Conservation (phyloP, 2,797 vertebrate species). For the Vultur gryphus region DNA sequence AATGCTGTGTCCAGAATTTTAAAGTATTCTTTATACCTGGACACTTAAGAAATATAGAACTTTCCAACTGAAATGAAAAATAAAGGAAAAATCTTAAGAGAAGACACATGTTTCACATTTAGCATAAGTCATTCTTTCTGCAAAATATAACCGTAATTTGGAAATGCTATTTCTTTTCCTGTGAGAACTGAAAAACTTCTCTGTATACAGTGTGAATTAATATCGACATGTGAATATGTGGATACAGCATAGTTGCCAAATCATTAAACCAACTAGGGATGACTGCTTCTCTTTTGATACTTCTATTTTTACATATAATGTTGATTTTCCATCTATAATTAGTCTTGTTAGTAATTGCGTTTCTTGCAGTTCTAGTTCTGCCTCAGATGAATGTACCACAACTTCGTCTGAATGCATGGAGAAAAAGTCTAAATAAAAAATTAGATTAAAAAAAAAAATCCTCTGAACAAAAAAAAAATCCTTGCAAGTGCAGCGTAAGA, state of each 20-base stretch:
- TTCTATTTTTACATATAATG: neutral
- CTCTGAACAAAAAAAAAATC: neutral
- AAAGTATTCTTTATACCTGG: neutral
- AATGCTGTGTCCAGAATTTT: neutral
- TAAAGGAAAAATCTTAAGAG: neutral
- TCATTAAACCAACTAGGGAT: neutral
- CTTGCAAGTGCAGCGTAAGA: neutral
- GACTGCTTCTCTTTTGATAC: neutral
- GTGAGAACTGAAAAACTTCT: neutral
- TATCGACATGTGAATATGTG: neutral
- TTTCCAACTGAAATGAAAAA: neutral
- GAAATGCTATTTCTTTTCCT: neutral
- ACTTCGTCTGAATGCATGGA: neutral
- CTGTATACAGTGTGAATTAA: neutral
- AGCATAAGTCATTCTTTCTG: neutral
- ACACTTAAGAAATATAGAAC: neutral
- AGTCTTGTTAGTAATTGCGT: neutral
- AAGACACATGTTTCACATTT: slow-evolving; percentile 6
- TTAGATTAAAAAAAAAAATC: neutral
- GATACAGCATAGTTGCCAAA: neutral
- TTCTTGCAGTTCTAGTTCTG: neutral
- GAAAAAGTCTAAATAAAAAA: neutral
- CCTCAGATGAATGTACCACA: neutral
- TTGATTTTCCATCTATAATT: neutral
- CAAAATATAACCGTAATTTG: slow-evolving; percentile 7